Conservation (phyloP, 1,140 invertebrate species). For the Zaprionus africanus region DNA sequence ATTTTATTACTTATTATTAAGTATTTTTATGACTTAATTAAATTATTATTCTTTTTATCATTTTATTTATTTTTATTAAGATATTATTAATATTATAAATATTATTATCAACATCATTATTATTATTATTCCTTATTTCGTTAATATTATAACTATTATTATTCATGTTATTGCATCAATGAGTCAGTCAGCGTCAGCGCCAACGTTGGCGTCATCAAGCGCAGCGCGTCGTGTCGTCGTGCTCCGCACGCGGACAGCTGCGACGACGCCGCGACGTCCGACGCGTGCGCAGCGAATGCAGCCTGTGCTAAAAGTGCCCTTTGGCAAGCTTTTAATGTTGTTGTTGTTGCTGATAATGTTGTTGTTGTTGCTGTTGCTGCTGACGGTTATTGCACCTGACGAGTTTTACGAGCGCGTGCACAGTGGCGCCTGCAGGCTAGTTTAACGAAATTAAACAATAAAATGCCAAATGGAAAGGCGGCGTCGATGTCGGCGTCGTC, state of each 20-base stretch:
- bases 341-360: constrained; percentile 14
- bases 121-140: no score
- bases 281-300: constrained; percentile 60
- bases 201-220: constrained; percentile 16
- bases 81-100: no score
- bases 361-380: constrained; percentile 17
- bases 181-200: constrained; percentile 22
- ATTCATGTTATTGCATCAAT: constrained; percentile 23
- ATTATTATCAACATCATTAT: no score
- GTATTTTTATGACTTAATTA: no score
- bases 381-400: constrained; percentile 64
- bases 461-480: constrained; percentile 42
- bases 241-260: not conserved
- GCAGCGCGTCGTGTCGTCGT: not conserved
- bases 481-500: constrained; percentile 13
- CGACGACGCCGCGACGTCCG: constrained; percentile 18
- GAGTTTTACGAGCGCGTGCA: constrained; percentile 67
- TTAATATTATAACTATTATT: no score
- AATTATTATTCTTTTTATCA: no score
- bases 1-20: no score
- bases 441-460: constrained; percentile 73
- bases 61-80: no score
- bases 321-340: constrained; percentile 3
- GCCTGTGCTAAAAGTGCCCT: constrained; percentile 28
- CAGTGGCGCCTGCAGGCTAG: constrained; percentile 64